phyloP scores from a whole-genome alignment of 2,113 vertebrate genomes.

The Gadus macrocephalus region DNA sequence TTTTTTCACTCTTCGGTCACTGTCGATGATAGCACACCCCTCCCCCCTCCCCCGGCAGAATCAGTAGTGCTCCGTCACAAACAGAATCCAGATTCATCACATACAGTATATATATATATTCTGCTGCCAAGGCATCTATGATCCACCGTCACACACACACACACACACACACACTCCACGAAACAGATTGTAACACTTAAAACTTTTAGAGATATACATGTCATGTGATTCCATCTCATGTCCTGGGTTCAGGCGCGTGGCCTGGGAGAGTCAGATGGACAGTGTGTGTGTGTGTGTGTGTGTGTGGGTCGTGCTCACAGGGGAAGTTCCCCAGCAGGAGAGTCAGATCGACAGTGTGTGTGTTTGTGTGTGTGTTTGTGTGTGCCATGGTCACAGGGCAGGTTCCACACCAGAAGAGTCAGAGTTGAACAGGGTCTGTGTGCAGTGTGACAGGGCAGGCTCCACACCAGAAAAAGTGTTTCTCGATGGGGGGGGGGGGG shows the following conservation, averaged over 20 bases:
- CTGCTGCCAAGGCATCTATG: conserved; percentile 58
- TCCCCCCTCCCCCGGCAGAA: conserved; percentile 6
- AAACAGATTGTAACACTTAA: conserved; percentile 21
- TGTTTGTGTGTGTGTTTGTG: background rate
- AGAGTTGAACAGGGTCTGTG: too few species aligned
- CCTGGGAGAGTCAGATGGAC: background rate
- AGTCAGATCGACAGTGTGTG: too few species aligned
- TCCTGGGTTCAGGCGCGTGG: background rate
- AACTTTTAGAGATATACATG: conserved; percentile 54
- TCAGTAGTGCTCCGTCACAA: conserved; percentile 30
- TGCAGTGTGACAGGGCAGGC: too few species aligned
- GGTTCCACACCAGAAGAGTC: too few species aligned
- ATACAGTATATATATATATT: conserved; percentile 5
- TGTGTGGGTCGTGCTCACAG: background rate
- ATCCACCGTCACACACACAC: conserved; percentile 43
- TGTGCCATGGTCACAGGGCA: background rate
- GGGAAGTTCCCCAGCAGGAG: too few species aligned
- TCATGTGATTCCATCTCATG: background rate
- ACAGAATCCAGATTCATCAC: conserved; percentile 40
- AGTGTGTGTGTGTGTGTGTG: background rate
- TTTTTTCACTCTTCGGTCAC: too few species aligned
- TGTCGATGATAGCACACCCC: background rate
- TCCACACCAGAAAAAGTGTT: too few species aligned
- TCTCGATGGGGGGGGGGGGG: too few species aligned
- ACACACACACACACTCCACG: conserved; percentile 41